Conservation (phyloP, 2,888 invertebrate species). For the Chydorus sphaericus region DNA sequence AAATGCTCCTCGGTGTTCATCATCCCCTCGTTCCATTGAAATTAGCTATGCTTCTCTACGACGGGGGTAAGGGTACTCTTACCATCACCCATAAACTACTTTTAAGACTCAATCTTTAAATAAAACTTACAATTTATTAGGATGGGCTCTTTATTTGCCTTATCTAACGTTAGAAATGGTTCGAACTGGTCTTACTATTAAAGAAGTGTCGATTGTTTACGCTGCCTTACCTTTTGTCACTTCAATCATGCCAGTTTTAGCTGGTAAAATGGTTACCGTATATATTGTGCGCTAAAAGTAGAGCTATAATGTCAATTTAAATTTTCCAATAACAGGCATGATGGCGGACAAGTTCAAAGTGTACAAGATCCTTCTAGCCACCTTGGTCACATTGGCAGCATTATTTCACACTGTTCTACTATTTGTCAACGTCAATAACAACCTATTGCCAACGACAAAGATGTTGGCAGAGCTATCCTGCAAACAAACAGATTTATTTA, state of each 20-base stretch:
- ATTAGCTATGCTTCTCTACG: conserved; percentile 65
- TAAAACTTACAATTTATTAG: not conserved
- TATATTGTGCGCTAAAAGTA: no score
- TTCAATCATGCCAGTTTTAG: conserved; percentile 67
- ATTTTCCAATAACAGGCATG: conserved; percentile 17
- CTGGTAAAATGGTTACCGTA: no score
- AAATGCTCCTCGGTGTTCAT: conserved; percentile 43
- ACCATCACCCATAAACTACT: not conserved
- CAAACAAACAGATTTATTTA: no score
- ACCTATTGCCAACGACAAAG: no score
- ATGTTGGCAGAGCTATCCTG: no score
- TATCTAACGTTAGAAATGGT: conserved; percentile 84
- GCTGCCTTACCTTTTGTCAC: conserved; percentile 72
- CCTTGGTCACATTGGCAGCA: conserved; percentile 59
- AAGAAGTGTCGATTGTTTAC: conserved; percentile 75
- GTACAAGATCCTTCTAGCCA: conserved; percentile 61
- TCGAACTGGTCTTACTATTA: conserved; percentile 68
- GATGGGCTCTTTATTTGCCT: conserved; percentile 65
- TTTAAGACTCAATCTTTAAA: not conserved
- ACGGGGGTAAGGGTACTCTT: conserved; percentile 53
- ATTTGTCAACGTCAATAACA: conserved; percentile 42
- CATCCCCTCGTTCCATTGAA: conserved; percentile 65
- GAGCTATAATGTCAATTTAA: no score
- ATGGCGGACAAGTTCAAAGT: conserved; percentile 16
- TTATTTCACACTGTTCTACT: conserved; percentile 64